Evolutionary conservation across 2,888 invertebrate species (phyloP).

Genomic region (Bembecia ichneumoniformis): DNA sequence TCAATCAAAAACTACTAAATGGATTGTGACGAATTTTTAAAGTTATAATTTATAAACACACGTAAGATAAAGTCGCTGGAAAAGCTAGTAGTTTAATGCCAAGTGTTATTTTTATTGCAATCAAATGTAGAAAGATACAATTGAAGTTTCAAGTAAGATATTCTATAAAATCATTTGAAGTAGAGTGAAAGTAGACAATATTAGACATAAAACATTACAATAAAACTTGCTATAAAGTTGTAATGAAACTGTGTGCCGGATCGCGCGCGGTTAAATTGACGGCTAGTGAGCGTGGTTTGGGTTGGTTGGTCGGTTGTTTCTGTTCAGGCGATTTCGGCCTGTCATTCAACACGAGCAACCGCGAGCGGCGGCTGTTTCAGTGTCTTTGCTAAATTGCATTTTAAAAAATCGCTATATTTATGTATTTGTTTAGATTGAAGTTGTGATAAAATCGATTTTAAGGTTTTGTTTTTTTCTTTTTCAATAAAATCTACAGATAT

Average conservation of each 20-base stretch:
- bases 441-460: background rate
- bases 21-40: background rate
- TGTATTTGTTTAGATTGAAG: background rate
- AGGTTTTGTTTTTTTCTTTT: conserved; percentile 23
- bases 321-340: conserved; percentile 23
- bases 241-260: conserved; percentile 28
- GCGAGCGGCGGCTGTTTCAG: conserved; percentile 19
- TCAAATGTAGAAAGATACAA: no score
- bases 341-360: conserved; percentile 30
- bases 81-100: no score
- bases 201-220: no score
- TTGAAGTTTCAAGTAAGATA: no score
- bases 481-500: conserved; percentile 64
- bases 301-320: conserved; percentile 1
- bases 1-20: no score
- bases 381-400: background rate
- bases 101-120: no score
- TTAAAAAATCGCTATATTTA: background rate
- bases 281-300: conserved; percentile 16
- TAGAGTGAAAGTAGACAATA: no score
- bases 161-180: no score
- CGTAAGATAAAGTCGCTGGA: no score
- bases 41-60: no score
- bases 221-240: no score
- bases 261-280: conserved; percentile 53